Evolutionary conservation across 2,888 invertebrate genomes (phyloP).

Genomic region (Cecidostiba fungosa): DNA sequence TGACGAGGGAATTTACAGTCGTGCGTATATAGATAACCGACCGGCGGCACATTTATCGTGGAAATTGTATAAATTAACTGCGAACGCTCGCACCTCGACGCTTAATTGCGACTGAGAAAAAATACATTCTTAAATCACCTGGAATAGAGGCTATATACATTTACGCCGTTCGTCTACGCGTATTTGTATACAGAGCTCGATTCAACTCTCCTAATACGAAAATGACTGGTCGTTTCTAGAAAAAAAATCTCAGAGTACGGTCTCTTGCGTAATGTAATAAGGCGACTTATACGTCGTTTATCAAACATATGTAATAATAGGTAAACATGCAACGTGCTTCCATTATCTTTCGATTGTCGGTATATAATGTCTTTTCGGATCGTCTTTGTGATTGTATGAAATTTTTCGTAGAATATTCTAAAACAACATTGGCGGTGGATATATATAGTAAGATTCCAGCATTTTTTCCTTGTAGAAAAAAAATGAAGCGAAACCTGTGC

Average conservation of each 20-base stretch:
- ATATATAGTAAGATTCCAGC: no score
- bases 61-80: slow-evolving; percentile 18
- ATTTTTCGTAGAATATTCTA: not conserved
- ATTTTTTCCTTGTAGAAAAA: no score
- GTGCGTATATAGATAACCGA: not conserved
- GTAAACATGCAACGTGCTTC: not conserved
- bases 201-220: not conserved
- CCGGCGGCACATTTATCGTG: not conserved
- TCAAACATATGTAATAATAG: slow-evolving; percentile 1
- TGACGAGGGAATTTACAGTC: not conserved
- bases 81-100: slow-evolving; percentile 1
- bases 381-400: not conserved
- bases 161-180: not conserved
- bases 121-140: slow-evolving; percentile 19
- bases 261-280: not conserved
- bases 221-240: not conserved
- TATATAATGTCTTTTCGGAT: not conserved
- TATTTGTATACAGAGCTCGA: not conserved
- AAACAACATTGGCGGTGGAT: no score
- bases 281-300: not conserved
- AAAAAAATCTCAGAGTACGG: not conserved
- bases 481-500: not conserved
- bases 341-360: not conserved
- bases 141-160: slow-evolving; percentile 3
- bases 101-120: slow-evolving; percentile 25